phyloP scores from a whole-genome alignment of 2,113 vertebrate genomes.

The Acrocephalus kingi region DNA sequence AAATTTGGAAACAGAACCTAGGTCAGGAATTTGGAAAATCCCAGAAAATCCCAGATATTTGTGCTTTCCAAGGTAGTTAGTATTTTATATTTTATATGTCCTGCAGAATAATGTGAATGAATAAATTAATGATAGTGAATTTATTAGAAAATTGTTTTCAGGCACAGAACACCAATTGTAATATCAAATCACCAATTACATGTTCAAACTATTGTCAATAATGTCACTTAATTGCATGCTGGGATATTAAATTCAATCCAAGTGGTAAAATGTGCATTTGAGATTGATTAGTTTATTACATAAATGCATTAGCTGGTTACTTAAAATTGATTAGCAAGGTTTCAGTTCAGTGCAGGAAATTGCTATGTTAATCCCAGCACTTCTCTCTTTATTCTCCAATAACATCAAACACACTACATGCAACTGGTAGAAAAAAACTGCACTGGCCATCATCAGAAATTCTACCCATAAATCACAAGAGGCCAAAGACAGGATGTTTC shows the following conservation, averaged over 20 bases:
- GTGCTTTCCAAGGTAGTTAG: background rate
- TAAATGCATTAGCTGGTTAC: constrained; percentile 48
- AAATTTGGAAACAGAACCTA: background rate
- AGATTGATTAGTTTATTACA: constrained; percentile 62
- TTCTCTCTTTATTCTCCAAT: constrained; percentile 32
- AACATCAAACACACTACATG: background rate
- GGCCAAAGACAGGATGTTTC: background rate
- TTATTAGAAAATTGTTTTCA: constrained; percentile 35
- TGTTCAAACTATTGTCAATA: constrained; percentile 23
- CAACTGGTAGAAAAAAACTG: background rate
- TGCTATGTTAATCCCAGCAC: background rate
- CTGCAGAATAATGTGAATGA: background rate
- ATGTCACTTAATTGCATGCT: constrained; percentile 27
- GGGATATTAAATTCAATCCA: constrained; percentile 47
- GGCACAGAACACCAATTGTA: background rate
- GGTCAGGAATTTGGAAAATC: background rate
- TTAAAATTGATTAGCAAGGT: constrained; percentile 55
- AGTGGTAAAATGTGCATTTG: constrained; percentile 35
- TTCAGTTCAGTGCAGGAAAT: constrained; percentile 43
- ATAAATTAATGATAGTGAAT: background rate
- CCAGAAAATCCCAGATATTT: background rate
- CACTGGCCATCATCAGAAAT: background rate
- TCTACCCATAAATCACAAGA: background rate
- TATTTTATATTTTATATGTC: background rate
- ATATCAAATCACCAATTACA: constrained; percentile 50